These are phyloP conservation scores for Pangasianodon gigas DNA, from an alignment of 2,113 vertebrate species.

Conservation along the genomic window DNA sequence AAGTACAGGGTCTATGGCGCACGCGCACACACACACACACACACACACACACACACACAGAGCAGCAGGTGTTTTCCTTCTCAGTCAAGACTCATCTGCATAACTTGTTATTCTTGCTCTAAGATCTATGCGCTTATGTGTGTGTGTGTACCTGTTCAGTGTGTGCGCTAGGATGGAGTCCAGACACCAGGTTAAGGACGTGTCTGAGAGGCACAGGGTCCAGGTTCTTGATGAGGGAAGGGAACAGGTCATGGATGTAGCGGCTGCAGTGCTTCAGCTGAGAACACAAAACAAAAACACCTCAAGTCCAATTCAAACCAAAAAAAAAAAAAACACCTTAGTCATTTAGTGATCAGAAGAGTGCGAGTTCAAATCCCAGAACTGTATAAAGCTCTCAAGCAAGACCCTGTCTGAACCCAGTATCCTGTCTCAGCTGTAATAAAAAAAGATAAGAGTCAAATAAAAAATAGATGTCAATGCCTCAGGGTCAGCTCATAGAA, in stretches of 20 bases:
- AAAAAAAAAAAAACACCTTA: too few relatives aligned
- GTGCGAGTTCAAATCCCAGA: background rate
- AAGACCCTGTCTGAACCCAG: background rate
- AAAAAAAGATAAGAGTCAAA: background rate
- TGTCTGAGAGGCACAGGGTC: slow-evolving; percentile 96
- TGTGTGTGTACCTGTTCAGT: slow-evolving; percentile 89
- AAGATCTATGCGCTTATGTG: background rate
- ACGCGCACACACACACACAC: background rate
- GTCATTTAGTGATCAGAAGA: background rate
- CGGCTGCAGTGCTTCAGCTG: slow-evolving; percentile 98
- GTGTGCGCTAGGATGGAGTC: slow-evolving; percentile 94
- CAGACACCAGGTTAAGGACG: slow-evolving; percentile 95
- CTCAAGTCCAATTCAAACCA: background rate
- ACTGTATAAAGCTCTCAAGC: background rate
- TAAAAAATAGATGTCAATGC: background rate
- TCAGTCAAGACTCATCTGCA: slow-evolving; percentile 14
- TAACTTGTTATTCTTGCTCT: slow-evolving; percentile 71
- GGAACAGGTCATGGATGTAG: slow-evolving; percentile 98
- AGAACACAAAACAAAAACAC: background rate
- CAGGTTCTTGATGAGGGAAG: slow-evolving; percentile 97
- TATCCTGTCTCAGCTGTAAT: background rate
- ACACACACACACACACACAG: background rate
- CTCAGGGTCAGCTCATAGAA: background rate
- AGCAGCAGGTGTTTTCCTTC: background rate
- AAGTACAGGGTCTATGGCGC: slow-evolving; percentile 87